Evolutionary conservation across 2,113 vertebrate genomes (phyloP), one percentile per base, ranked within the genome.

Genomic region (Leucosticte australis): DNA sequence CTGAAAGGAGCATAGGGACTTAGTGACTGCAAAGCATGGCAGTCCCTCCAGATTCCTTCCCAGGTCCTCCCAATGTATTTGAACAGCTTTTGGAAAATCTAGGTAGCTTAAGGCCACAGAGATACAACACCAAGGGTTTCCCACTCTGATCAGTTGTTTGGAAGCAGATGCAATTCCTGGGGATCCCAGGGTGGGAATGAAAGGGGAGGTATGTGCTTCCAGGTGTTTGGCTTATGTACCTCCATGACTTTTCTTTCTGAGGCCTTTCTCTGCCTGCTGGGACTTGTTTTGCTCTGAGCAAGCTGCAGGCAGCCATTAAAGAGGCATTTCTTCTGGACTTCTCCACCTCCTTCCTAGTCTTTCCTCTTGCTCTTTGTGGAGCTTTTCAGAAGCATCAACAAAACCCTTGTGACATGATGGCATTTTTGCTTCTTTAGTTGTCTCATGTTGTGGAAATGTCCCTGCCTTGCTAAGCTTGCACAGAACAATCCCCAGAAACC

Each of bases 201-300:
- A 94, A 94, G 1, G 10, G 18, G 33, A 95, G 59, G 55, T 80
- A 62, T 57, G 81, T 88, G 22, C 64, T 94, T 88, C 53, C 67
- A 95, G 82, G n/a, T 79, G 73, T 82, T 90, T 85, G 52, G 17
- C 83, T 79, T 87, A 67, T 85, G 22, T 19, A 76, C 53, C 41
- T 90, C 79, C 55, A 52, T 26, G 75, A 80, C 71, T 92, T 86
- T 49, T 90, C 41, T 74, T 92, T 93, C 82, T 13, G 12, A 94
- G 59, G 88, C 62, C 90, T 79, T 76, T 49, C n/a, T 37, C 83
- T 88, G 67, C 93, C 55, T 93, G 92, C 70, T 56, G 37, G 67
- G 82, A 88, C 94, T 69, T 95, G 95, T 80, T 93, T 62, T 57
- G n/a, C 57, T 73, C 53, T 76, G 65, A 82, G 62, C 77, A 91